These are phyloP conservation scores for Phrynocephalus forsythii DNA, from an alignment of 2,797 vertebrate genomes.

Conservation along the genomic window DNA sequence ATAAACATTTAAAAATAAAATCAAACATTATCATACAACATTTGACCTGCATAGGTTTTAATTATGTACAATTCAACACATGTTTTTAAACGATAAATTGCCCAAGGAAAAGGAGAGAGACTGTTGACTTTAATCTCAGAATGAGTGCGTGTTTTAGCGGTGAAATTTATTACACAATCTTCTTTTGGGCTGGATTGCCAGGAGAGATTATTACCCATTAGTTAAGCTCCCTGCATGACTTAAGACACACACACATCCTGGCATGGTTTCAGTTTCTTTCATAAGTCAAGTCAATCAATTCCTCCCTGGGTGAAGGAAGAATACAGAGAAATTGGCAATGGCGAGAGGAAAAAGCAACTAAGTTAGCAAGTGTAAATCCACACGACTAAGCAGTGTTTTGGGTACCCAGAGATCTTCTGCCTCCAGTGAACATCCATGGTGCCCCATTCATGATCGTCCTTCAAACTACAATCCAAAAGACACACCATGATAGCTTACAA, in stretches of 20 bases:
- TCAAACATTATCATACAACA: not conserved
- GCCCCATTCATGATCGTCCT: not conserved
- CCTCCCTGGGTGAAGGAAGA: not conserved
- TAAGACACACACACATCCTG: not conserved
- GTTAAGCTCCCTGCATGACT: not conserved
- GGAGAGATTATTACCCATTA: not conserved
- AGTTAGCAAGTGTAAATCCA: not conserved
- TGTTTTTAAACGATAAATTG: not conserved
- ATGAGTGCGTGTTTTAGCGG: not conserved
- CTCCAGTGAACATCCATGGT: not conserved
- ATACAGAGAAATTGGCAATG: not conserved
- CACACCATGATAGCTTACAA: too few relatives aligned
- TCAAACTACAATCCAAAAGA: not conserved
- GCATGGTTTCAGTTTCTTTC: not conserved
- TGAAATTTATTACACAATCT: conserved; percentile 6
- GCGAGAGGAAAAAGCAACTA: not conserved
- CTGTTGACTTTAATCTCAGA: conserved; percentile 14
- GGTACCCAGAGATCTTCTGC: not conserved
- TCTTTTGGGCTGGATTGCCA: conserved; percentile 31
- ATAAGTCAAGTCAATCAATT: not conserved
- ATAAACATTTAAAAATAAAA: not conserved
- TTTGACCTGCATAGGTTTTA: not conserved
- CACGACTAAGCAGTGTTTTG: not conserved
- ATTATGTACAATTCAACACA: conserved; percentile 2
- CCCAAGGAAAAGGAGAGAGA: not conserved